These are phyloP conservation scores for Drosophila santomea DNA, from an alignment of 1,140 invertebrate genomes.

Conservation along the genomic window DNA sequence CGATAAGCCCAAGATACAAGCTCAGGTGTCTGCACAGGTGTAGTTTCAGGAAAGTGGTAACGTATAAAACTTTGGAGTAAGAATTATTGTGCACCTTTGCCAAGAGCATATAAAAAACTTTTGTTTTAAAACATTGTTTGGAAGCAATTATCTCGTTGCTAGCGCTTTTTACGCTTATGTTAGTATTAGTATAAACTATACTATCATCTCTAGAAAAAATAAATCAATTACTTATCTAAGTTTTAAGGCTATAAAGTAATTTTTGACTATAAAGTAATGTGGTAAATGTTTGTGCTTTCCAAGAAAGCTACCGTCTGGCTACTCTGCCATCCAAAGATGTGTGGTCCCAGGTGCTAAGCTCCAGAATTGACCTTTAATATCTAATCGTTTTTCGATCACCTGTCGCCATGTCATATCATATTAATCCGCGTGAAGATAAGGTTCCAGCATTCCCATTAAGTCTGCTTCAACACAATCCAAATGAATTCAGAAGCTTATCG, in stretches of 20 bases:
- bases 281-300: no score
- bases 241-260: no score
- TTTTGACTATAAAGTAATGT: no score
- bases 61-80: not conserved
- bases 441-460: constrained; percentile 19
- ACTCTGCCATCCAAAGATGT: not conserved
- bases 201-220: no score
- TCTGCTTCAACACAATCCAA: constrained; percentile 21
- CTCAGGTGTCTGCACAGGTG: constrained; percentile 13
- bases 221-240: no score
- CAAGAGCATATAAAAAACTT: not conserved
- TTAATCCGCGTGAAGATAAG: constrained; percentile 33
- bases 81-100: constrained; percentile 4
- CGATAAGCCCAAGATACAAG: constrained; percentile 11
- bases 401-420: constrained; percentile 19
- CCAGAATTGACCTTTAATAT: constrained; percentile 24
- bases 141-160: no score
- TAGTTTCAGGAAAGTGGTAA: no score
- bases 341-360: no score
- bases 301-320: no score
- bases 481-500: constrained; percentile 46
- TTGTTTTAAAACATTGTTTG: no score
- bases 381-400: constrained; percentile 25
- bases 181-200: no score
- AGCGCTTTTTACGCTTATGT: no score